A percentile compares a stretch with the other conserved stretches of the same genome.
Evolutionary conservation across 2,797 vertebrate species (phyloP).

Genomic region (Merluccius polli): DNA sequence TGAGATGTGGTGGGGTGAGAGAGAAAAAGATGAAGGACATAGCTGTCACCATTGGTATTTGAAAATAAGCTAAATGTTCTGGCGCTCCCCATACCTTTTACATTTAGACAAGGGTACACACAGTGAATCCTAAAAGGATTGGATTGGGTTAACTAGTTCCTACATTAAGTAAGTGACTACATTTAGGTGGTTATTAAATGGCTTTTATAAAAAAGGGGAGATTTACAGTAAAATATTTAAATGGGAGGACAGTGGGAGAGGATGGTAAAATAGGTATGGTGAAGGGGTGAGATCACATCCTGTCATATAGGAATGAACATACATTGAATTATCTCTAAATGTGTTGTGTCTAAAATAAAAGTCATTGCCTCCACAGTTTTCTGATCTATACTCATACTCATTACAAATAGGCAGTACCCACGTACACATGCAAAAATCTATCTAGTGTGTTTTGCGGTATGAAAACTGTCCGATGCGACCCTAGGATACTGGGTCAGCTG

Average conservation of each 20-base stretch:
- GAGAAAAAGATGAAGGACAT: no score
- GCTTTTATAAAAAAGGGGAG: constrained; percentile 16
- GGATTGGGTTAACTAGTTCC: no score
- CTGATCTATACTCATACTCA: not conserved
- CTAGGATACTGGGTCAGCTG: constrained; percentile 39
- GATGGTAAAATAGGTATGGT: constrained; percentile 31
- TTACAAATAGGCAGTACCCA: not conserved
- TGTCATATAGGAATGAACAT: not conserved
- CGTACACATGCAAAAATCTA: not conserved
- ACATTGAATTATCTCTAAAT: not conserved
- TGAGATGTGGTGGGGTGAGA: not conserved
- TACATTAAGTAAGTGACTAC: no score
- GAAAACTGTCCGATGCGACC: constrained; percentile 3
- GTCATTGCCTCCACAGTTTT: not conserved
- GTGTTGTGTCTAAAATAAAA: not conserved
- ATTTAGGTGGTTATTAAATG: constrained; percentile 16
- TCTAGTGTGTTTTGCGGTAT: not conserved
- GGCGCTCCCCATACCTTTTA: no score
- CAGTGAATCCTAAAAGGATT: no score
- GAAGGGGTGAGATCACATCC: constrained; percentile 26
- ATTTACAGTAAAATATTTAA: constrained; percentile 26
- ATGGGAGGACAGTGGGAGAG: no score
- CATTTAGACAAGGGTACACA: no score
- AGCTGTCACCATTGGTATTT: no score
- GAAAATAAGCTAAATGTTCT: no score